Base-by-base conservation (phyloP, 23 tunicate genomes). In the Halocynthia roretzi region DNA sequence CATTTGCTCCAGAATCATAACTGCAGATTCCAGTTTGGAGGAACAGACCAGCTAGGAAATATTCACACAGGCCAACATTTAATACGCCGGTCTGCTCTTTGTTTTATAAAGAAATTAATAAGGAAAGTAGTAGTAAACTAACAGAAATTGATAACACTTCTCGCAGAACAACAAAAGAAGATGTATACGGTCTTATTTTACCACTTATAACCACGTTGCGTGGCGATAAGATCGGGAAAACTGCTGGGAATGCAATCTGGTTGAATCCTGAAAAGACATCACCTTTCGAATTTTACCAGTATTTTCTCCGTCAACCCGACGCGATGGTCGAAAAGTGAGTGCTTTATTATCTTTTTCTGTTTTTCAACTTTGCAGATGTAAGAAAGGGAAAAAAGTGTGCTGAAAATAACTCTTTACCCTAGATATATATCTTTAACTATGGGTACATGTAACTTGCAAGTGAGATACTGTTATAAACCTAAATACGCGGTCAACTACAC, bases 271-370 rank as follows among this genome's bases (percentile, higher is more conserved):
- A 81, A 8, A 92, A 92, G 62, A 92, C 98, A 52, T 81, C 98
- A 15, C 98, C 98, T 5, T 92, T 92, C 56, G 92, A 92, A 67
- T 82, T 92, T 74, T 92, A 92, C 62, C 98, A 92, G 67, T 92
- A 76, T 68, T 92, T 92, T 75, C 82, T 55, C 57, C 80, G 90
- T 19, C 98, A 92, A 60, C 98, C 86, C 2, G 98, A 92, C 53
- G 53, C 85, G 10, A 80, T 57, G 31, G 98, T 92, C 10, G 91
- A 92, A 82, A 74, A 55, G 98, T 92, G 76, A 76, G 81, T 61
- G 54, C 44, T 0, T 19, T 8, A 10, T 6, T 56, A 17, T 71
- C 2, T 44, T 49, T 71, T 71, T 44, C 18, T 5, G 5, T 68
- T 20, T 10, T 10, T 56, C 62, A 56, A n/a, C n/a, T n/a, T n/a